Evolutionary conservation across 2,797 vertebrate genomes (phyloP), one percentile per base, ranked within the genome.

Genomic region (Tenualosa thibaudeaui): DNA sequence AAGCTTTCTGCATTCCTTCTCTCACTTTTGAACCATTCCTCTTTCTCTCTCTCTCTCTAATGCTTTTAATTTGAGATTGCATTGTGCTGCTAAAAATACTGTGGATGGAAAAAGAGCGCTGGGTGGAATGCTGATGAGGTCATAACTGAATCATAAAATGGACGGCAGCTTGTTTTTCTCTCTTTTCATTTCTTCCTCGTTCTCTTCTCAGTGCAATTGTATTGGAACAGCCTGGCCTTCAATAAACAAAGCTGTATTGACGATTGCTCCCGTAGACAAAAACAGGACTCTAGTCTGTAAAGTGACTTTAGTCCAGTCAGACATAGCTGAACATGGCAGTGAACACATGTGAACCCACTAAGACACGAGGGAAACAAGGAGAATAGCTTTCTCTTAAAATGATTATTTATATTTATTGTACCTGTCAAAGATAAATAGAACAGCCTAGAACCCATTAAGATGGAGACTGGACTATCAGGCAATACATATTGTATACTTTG

Each of bases 361-460:
- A 75, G 37, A 75, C 68, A 71, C 15, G 5, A 37, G 68, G 15
- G 4, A 40, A 12, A 43, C 15, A 7, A 78, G 40, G 71, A 40
- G 17, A 40, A 46, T 46, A 40, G 15, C 13, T 78, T 43, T 46
- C 37, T 78, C 84, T 86, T 92, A 95, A 95, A 89, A 95, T 91
- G 87, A 91, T 95, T 92, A 94, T 90, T 92, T 92, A 90, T 95
- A 93, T 95, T 93, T 95, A 95, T 95, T 92, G 93, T 94, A 91
- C 88, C 91, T 93, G 17, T 91, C 87, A 94, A 93, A 95, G 94
- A 94, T 94, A 93, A 95, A 95, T 93, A 94, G 91, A 94, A 92
- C 92, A 95, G 92, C 90, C 91, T 90, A 88, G 93, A 92, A 91
- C 93, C 94, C 93, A 90, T 88, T 90, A 87, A 89, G 89, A 94